Evolutionary conservation across 2,797 vertebrate species (phyloP), one percentile per base, ranked within the genome.

Genomic region (Danionella dracula): DNA sequence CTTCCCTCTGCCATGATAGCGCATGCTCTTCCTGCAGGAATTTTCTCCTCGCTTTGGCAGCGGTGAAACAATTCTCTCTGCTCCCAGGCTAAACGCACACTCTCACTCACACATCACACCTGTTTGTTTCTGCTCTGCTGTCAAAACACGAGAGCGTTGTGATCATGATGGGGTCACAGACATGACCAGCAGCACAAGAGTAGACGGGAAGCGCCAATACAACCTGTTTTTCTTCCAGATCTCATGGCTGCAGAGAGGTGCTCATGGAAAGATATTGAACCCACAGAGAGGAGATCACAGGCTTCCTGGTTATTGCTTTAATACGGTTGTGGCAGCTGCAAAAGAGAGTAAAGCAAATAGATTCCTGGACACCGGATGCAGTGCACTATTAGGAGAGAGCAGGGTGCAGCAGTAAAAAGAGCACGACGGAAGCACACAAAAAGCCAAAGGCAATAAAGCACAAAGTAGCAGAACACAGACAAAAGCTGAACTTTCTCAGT

Each of bases 311-410:
- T 87, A 85, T 87, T 84, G 71, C 76, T 74, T 74, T 78, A 76
- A 78, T 81, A 79, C 79, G 71, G 71, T 73, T 80, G 72, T 46
- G 31, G 49, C 68, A 73, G 60, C 75, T 74, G 67, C 37, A 57
- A 77, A 78, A 69, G 49, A 63, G n/a, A n/a, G 66, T 64, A 63
- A 70, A 78, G 81, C 82, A 85, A 86, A 87, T 84, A 85, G 81
- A 79, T 83, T 76, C 76, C 72, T 71, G 76, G 78, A 84, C 85
- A 79, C 38, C 37, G 60, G 70, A 62, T n/a, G n/a, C n/a, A 45
- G 29, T 51, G 64, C 29, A 63, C 41, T 35, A 41, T 16, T 45
- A 37, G 34, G 35, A 63, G 40, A 63, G 40, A 37, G 53, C 21
- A 34, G 21, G n/a, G 31, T 5, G 17, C 49, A 41, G 20, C 29